Percentiles rank a stretch among this genome's conserved stretches.
These are phyloP conservation scores for Pseudomyrmex pallidus DNA, from an alignment of 1,140 invertebrate genomes.

Conservation along the genomic window DNA sequence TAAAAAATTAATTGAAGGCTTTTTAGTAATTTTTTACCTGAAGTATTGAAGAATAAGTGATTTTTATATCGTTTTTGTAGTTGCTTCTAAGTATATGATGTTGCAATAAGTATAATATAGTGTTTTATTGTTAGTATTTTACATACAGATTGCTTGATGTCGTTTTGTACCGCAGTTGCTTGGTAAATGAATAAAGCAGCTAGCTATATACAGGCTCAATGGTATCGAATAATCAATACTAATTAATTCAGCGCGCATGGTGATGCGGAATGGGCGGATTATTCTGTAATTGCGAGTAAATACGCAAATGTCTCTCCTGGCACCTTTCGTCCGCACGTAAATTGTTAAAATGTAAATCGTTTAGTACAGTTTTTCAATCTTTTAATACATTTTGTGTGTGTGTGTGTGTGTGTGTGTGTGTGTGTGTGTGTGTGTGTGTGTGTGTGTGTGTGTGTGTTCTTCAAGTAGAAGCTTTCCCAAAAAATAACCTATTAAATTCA, in stretches of 20 bases:
- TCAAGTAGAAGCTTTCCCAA: too few species aligned
- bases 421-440: neutral
- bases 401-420: neutral
- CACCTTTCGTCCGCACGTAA: neutral
- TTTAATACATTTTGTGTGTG: neutral
- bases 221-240: slow-evolving; percentile 49
- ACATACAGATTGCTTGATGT: neutral
- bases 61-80: too few species aligned
- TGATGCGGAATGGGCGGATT: slow-evolving; percentile 20
- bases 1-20: too few species aligned
- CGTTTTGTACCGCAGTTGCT: neutral
- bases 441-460: too few species aligned
- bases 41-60: neutral
- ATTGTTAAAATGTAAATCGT: neutral
- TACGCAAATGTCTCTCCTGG: neutral
- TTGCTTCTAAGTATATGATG: too few species aligned
- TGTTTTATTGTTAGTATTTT: slow-evolving; percentile 4
- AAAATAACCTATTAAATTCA: too few species aligned
- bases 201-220: neutral
- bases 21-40: neutral
- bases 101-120: too few species aligned
- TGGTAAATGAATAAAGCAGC: slow-evolving; percentile 22
- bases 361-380: neutral
- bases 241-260: slow-evolving; percentile 40
- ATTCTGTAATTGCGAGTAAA: slow-evolving; percentile 21